Evolutionary conservation across 2,888 invertebrate species (phyloP).

Genomic region (Cosmia trapezina): DNA sequence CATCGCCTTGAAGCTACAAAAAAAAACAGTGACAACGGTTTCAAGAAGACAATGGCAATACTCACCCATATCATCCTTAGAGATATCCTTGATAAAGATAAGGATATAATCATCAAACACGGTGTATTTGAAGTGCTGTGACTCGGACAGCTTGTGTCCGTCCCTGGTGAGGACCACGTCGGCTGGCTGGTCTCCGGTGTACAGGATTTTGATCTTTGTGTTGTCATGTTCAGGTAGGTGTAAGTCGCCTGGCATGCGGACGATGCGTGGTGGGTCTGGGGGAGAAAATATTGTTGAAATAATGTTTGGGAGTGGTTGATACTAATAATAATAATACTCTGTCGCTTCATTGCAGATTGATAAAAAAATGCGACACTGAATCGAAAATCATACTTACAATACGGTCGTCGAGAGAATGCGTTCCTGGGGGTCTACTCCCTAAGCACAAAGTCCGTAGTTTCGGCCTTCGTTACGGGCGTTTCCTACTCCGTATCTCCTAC

Average conservation of each 20-base stretch:
- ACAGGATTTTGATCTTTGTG: constrained; percentile 99
- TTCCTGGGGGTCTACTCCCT: too few species aligned
- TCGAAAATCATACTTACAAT: background rate
- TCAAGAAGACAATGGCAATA: too few species aligned
- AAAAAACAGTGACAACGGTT: too few species aligned
- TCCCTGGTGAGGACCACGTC: constrained; percentile 96
- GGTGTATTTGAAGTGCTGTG: constrained; percentile 95
- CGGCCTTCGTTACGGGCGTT: too few species aligned
- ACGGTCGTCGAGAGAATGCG: too few species aligned
- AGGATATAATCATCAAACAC: constrained; percentile 99
- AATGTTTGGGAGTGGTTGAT: too few species aligned
- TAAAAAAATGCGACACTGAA: background rate
- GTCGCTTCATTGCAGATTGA: background rate
- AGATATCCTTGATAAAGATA: constrained; percentile 97
- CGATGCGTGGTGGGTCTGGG: constrained; percentile 96
- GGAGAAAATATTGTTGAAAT: background rate
- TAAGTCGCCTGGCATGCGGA: constrained; percentile 96
- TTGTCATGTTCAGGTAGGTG: constrained; percentile 98
- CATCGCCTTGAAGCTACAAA: background rate
- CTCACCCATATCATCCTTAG: constrained; percentile 96
- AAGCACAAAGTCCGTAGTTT: too few species aligned
- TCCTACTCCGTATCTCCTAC: too few species aligned
- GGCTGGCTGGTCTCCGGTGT: constrained; percentile 98
- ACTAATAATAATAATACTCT: background rate
- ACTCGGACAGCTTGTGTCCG: constrained; percentile 93